These are phyloP conservation scores for Characodon lateralis DNA, from an alignment of 2,797 vertebrate genomes.

Conservation along the genomic window DNA sequence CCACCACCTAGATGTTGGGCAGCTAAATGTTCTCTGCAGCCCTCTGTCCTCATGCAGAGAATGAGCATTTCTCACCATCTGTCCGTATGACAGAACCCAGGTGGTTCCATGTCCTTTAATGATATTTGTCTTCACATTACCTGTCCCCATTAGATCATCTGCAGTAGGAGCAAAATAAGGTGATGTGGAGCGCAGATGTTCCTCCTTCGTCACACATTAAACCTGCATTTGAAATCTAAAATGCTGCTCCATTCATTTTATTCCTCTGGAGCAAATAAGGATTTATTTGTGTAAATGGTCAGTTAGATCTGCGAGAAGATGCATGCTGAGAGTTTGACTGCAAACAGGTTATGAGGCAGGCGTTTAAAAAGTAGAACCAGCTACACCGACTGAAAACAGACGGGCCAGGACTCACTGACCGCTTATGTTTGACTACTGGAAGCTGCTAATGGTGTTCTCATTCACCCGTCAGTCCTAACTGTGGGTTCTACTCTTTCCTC, in stretches of 20 bases:
- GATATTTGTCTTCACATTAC: constrained; percentile 61
- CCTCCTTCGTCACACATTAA: constrained; percentile 23
- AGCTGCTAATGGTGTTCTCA: constrained; percentile 10
- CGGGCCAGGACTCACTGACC: constrained; percentile 7
- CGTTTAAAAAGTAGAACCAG: constrained; percentile 6
- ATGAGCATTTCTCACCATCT: constrained; percentile 68
- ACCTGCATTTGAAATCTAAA: constrained; percentile 18
- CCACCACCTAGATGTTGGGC: too few relatives aligned
- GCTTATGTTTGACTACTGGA: constrained; percentile 12
- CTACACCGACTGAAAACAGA: constrained; percentile 14
- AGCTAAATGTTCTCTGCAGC: not conserved
- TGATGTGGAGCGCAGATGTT: constrained; percentile 24
- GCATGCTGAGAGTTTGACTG: not conserved
- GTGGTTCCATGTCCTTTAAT: constrained; percentile 51
- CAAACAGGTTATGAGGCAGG: constrained; percentile 13
- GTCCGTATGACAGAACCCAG: constrained; percentile 54
- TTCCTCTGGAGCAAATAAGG: constrained; percentile 4
- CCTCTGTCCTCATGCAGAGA: constrained; percentile 11
- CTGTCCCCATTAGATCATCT: constrained; percentile 21
- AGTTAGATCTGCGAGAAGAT: not conserved
- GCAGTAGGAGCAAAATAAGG: constrained; percentile 33
- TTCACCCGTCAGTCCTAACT: constrained; percentile 23
- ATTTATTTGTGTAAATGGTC: not conserved
- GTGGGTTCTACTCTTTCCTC: constrained; percentile 37
- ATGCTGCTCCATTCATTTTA: not conserved